These are phyloP conservation scores for Archegozetes longisetosus DNA, from an alignment of 1,140 invertebrate genomes.

Conservation along the genomic window DNA sequence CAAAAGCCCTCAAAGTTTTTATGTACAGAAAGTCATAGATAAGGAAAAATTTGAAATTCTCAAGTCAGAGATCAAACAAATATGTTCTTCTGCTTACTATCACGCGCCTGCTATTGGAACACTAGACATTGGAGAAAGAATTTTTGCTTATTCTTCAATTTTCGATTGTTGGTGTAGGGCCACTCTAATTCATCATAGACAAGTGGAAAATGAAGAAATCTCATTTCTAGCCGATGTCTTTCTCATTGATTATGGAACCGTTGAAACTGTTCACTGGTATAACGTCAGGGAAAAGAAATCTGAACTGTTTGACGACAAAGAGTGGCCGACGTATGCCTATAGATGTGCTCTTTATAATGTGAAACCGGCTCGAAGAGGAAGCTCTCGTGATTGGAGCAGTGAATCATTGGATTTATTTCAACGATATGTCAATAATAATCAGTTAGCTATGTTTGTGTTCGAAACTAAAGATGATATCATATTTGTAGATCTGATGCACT, in stretches of 20 bases:
- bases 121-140: background rate
- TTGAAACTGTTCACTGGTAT: background rate
- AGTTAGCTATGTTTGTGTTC: background rate
- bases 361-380: background rate
- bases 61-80: background rate
- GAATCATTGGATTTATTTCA: background rate
- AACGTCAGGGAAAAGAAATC: background rate
- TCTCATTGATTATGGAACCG: background rate
- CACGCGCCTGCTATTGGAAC: background rate
- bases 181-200: background rate
- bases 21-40: background rate
- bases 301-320: background rate
- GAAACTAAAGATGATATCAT: background rate
- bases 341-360: background rate
- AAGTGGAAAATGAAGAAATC: background rate
- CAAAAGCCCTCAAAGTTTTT: background rate
- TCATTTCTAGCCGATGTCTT: background rate
- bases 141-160: background rate
- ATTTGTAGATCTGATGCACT: background rate
- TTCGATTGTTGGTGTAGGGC: background rate
- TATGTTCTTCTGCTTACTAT: background rate
- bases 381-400: background rate
- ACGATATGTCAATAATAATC: background rate
- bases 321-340: background rate
- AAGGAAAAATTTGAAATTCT: background rate